These are phyloP conservation scores for Pedicia rivosa DNA, from an alignment of 2,888 invertebrate species.

Conservation along the genomic window DNA sequence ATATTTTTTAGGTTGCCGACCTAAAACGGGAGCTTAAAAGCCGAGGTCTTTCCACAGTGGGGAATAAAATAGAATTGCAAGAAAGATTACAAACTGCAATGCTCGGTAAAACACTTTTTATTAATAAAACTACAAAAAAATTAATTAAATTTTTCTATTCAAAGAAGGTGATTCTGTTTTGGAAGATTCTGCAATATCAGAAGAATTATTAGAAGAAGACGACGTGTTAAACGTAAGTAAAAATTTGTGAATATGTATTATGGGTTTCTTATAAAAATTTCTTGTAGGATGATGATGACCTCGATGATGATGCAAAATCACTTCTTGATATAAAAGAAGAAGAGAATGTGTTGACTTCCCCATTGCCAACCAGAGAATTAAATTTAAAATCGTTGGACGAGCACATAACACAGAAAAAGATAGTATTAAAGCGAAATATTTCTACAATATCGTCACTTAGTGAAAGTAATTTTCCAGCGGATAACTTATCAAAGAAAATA, in stretches of 20 bases:
- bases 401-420: conserved; percentile 10
- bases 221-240: conserved; percentile 28
- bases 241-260: background rate
- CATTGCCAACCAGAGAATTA: conserved; percentile 11
- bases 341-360: conserved; percentile 8
- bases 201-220: conserved; percentile 37
- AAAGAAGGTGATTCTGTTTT: conserved; percentile 26
- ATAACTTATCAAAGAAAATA: conserved; percentile 39
- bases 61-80: conserved; percentile 69
- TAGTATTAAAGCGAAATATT: conserved; percentile 13
- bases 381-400: background rate
- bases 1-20: conserved; percentile 52
- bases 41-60: conserved; percentile 53
- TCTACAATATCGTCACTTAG: conserved; percentile 1
- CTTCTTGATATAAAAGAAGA: conserved; percentile 11
- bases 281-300: conserved; percentile 18
- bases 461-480: conserved; percentile 16
- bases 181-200: conserved; percentile 34
- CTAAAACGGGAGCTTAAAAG: conserved; percentile 66
- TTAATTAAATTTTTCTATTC: background rate
- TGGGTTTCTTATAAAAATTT: background rate
- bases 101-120: conserved; percentile 29
- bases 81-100: conserved; percentile 53
- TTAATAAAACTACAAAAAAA: background rate
- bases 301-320: conserved; percentile 10